Base-by-base conservation (phyloP, 2,888 invertebrate species). In the Oligia strigilis region DNA sequence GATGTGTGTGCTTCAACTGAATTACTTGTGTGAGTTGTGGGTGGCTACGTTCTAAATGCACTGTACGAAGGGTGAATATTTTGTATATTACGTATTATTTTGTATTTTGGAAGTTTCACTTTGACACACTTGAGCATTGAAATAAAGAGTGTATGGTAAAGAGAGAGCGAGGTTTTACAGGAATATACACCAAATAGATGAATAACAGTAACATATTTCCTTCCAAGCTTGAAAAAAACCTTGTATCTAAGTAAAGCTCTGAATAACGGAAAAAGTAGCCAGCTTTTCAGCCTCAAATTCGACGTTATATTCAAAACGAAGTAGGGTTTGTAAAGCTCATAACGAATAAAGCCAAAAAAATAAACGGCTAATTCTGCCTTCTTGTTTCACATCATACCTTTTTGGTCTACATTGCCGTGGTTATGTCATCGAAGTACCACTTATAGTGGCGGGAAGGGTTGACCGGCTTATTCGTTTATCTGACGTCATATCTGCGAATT, bases 401-500 rank as follows among this genome's bases (percentile, higher is more conserved):
- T 69, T 77, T 46, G 69, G 67, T 69, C 71, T 70, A 85, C 40
- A 81, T 85, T 77, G 72, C 65, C 66, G 52, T 67, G 77, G 78
- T 72, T 84, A 78, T 84, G 49, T 72, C 40, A 69, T 69, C 23
- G 23, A 73, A 84, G 72, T 82, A 75, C 19, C 43, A 36, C 72
- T 74, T 85, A 64, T 82, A 62, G 66, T 58, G 71, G 62, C 29
- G 58, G 14, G 14, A 72, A 75, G 55, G 78, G 83, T 73, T 78
- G 75, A 72, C 64, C 64, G 58, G 13, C 49, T 64, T 81, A 65
- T 77, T 79, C 72, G 70, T 67, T 82, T 83, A 83, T 74, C 67
- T 79, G 49, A 82, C 71, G 86, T 86, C 76, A 72, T 73, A 78
- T 65, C 58, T 67, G 46, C 9, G 55, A 76, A 71, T 78, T 62